phyloP scores from a whole-genome alignment of 64 coral and sea anemone genomes.

The Catalaphyllia jardinei region DNA sequence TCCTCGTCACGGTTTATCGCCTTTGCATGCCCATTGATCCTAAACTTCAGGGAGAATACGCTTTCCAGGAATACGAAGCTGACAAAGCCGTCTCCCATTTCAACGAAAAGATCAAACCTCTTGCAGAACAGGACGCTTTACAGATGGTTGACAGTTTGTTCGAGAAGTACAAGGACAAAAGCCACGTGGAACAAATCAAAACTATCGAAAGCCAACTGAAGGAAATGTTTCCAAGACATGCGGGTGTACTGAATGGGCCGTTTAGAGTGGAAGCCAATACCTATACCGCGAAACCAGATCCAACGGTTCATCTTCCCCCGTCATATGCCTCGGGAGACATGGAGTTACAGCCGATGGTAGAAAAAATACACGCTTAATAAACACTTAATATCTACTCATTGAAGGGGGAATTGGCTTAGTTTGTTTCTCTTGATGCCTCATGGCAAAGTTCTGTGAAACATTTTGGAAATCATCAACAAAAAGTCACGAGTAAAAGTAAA shows the following conservation, averaged over 20 bases:
- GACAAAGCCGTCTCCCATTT: conserved; percentile 68
- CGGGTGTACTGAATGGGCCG: conserved; percentile 34
- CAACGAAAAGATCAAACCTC: conserved; percentile 66
- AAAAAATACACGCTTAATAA: too few relatives aligned
- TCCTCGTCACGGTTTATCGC: conserved; percentile 66
- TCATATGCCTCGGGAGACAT: neutral
- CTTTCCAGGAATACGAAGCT: conserved; percentile 68
- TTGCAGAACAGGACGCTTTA: conserved; percentile 55
- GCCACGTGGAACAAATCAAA: neutral
- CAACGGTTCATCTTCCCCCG: neutral
- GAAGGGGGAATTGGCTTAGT: too few relatives aligned
- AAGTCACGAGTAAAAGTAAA: too few relatives aligned
- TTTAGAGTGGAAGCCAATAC: conserved; percentile 16
- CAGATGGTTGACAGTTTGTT: conserved; percentile 58
- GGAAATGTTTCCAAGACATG: conserved; percentile 52
- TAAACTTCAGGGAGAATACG: conserved; percentile 51
- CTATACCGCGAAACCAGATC: neutral
- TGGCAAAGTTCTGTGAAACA: too few relatives aligned
- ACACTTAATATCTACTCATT: too few relatives aligned
- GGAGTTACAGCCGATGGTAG: neutral
- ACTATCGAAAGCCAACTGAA: conserved; percentile 47
- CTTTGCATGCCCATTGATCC: conserved; percentile 23
- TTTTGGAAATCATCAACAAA: too few relatives aligned
- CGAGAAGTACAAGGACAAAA: conserved; percentile 65
- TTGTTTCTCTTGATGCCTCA: too few relatives aligned